These are phyloP conservation scores for Bradypus variegatus DNA, from an alignment of 2,797 vertebrate genomes.

Conservation along the genomic window DNA sequence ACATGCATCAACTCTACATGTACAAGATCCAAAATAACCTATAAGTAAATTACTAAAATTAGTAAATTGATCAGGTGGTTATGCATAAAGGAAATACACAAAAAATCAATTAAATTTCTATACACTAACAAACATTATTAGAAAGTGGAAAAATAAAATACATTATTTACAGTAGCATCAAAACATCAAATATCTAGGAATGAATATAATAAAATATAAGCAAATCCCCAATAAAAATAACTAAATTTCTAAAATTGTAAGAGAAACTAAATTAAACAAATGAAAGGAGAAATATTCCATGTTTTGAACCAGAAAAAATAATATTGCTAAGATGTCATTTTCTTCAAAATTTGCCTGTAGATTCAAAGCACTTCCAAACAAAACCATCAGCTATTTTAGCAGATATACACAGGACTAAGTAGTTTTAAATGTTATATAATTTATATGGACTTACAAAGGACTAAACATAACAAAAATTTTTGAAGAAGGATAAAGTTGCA, in stretches of 20 bases:
- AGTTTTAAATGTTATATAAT: no score
- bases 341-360: background rate
- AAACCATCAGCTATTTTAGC: background rate
- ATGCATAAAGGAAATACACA: background rate
- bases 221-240: background rate
- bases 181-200: no score
- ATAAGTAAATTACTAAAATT: background rate
- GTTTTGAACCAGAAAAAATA: no score
- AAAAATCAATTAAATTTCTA: background rate
- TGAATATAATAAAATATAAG: background rate
- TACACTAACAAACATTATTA: no score
- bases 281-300: background rate
- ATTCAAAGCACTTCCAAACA: background rate
- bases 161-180: no score
- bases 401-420: background rate
- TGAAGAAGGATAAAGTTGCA: background rate
- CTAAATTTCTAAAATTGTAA: background rate
- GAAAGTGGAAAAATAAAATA: no score
- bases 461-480: background rate
- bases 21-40: no score
- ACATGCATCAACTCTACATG: no score
- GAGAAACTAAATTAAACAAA: background rate
- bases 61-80: background rate
- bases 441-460: background rate
- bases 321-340: background rate